A percentile compares a stretch with the other conserved stretches of the same genome.
Conservation (phyloP, 2,888 invertebrate species). For the Lottia gigantea region DNA sequence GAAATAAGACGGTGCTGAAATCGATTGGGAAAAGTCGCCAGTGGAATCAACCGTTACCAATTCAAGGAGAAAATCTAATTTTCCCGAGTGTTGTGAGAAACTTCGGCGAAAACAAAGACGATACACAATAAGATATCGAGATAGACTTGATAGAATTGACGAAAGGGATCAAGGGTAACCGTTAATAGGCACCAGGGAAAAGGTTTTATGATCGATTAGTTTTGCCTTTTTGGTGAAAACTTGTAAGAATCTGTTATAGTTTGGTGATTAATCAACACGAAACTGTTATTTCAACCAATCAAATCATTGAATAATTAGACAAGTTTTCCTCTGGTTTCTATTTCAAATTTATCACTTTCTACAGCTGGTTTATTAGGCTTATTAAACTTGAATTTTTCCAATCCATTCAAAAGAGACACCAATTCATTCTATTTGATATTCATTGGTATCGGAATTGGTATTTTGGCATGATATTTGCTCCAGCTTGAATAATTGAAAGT, state of each 20-base stretch:
- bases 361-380: no score
- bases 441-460: no score
- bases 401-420: no score
- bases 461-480: no score
- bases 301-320: neutral
- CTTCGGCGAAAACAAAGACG: conserved; percentile 24
- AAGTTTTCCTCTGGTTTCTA: neutral
- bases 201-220: neutral
- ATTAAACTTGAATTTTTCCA: no score
- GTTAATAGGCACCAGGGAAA: conserved; percentile 4
- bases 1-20: conserved; percentile 32
- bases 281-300: conserved; percentile 5
- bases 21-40: conserved; percentile 29
- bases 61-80: conserved; percentile 29
- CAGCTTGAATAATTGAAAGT: no score
- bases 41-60: conserved; percentile 24
- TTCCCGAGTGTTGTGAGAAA: conserved; percentile 29
- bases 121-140: conserved; percentile 21
- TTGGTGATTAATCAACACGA: conserved; percentile 7
- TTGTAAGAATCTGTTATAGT: conserved; percentile 1
- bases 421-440: no score
- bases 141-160: conserved; percentile 20
- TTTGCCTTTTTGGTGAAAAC: conserved; percentile 3
- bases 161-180: conserved; percentile 2
- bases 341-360: neutral